Evolutionary conservation across 2,113 vertebrate genomes (phyloP), one percentile per base, ranked within the genome.

Genomic region (Corythoichthys haematopterus): DNA sequence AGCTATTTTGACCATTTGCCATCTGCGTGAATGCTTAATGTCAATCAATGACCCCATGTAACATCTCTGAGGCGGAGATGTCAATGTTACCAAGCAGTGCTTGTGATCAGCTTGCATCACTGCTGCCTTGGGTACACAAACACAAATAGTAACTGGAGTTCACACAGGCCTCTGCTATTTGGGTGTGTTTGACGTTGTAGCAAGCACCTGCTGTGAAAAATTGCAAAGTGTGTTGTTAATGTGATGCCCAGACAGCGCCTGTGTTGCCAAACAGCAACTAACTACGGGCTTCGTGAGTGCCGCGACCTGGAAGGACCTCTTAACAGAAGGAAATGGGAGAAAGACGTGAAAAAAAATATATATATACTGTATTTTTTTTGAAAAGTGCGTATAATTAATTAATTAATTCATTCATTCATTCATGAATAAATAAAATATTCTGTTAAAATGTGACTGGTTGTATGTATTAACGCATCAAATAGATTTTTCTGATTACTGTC

Each of bases 1-100:
- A 69, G 70, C 75, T 71, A 79, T 84, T 75, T 73, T 81, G 77
- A 75, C 78, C 81, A 83, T 84, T 86, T 85, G 80, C 78, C 84
- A 82, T 90, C 84, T 88, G 85, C 85, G 88, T 88, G 85, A 78
- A 85, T 85, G 85, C 82, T 84, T 87, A 88, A 83, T 85, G 80
- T 83, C 83, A 86, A 88, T 90, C 88, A 89, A 88, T 89, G 84
- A 77, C 75, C 83, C 82, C 84, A 80, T 77, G 84, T 74, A 81
- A 78, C 78, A 85, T 72, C 78, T 81, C 84, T 71, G 78, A 88
- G 81, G 84, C 86, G 83, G 76, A 83, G 81, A 86, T 60, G 66
- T 85, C 84, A 87, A 81, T 81, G 80, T 73, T 75, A 77, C 84
- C 88, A 87, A 82, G 88, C 81, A 85, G 86, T 77, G 77, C 77